Conservation (phyloP, 2,888 invertebrate genomes). For the Platycheirus albimanus region DNA sequence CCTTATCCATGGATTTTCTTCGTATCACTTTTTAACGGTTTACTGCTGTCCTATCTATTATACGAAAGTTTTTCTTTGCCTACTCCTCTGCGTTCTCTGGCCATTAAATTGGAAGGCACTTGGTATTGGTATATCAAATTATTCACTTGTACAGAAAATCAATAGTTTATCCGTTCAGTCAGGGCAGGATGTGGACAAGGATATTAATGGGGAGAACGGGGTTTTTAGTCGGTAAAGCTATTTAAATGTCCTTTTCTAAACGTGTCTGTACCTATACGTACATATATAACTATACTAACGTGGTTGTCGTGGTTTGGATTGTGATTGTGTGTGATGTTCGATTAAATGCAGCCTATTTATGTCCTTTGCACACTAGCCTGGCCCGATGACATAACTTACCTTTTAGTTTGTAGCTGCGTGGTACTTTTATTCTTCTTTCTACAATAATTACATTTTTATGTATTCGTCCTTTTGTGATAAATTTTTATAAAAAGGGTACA, state of each 20-base stretch:
- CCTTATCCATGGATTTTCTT: background rate
- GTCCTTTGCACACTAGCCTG: slow-evolving; percentile 24
- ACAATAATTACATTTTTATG: slow-evolving; percentile 3
- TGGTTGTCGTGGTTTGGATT: slow-evolving; percentile 6
- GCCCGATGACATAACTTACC: slow-evolving; percentile 40
- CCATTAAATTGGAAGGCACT: background rate
- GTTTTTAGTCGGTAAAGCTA: background rate
- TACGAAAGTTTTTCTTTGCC: background rate
- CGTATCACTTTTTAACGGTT: slow-evolving; percentile 10
- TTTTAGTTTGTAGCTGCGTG: background rate
- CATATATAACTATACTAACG: background rate
- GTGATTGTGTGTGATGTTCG: slow-evolving; percentile 20
- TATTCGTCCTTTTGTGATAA: background rate
- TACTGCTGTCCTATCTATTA: too few relatives aligned
- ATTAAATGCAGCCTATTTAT: slow-evolving; percentile 42
- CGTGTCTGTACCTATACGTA: background rate
- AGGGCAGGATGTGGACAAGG: slow-evolving; percentile 53
- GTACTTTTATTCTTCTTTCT: slow-evolving; percentile 9
- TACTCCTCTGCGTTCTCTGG: background rate
- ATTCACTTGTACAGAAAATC: slow-evolving; percentile 67
- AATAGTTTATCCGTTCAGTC: slow-evolving; percentile 46
- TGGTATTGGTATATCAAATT: slow-evolving; percentile 56
- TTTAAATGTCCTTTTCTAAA: slow-evolving; percentile 1
- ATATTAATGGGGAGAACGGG: slow-evolving; percentile 30
- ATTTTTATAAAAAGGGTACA: too few relatives aligned